Evolutionary conservation across 2,888 invertebrate species (phyloP).

Genomic region (Pterostichus niger): DNA sequence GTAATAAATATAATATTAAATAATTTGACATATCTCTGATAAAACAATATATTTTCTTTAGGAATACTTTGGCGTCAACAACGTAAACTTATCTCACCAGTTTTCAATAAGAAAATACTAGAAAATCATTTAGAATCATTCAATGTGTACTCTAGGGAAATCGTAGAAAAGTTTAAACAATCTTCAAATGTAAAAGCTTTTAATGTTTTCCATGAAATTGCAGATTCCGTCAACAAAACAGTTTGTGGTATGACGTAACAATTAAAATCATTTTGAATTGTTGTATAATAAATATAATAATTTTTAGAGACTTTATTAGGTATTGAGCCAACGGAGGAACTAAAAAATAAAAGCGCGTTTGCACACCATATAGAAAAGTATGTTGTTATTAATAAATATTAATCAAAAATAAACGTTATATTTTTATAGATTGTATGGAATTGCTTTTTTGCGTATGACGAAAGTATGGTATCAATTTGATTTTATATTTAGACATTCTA

Average conservation of each 20-base stretch:
- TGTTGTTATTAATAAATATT: not conserved
- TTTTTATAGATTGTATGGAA: constrained; percentile 34
- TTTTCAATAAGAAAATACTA: constrained; percentile 29
- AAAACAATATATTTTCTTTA: not conserved
- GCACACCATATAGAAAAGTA: constrained; percentile 46
- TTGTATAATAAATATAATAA: not conserved
- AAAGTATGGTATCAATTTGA: constrained; percentile 52
- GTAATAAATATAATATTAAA: not conserved
- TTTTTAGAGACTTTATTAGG: constrained; percentile 54
- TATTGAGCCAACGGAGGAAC: constrained; percentile 21
- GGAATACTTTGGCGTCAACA: constrained; percentile 44
- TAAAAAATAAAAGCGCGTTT: constrained; percentile 12
- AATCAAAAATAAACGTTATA: not conserved
- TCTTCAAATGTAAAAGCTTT: constrained; percentile 32
- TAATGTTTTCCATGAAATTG: constrained; percentile 49
- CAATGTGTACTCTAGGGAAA: constrained; percentile 15
- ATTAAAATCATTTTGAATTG: not conserved
- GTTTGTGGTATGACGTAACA: constrained; percentile 9
- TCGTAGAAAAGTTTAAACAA: constrained; percentile 20
- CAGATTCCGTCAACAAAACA: constrained; percentile 14
- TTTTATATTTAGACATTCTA: constrained; percentile 40
- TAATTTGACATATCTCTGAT: no score
- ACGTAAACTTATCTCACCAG: constrained; percentile 37
- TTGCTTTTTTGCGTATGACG: constrained; percentile 45
- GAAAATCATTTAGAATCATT: constrained; percentile 16